These are phyloP conservation scores for Cabera pusaria DNA, from an alignment of 2,888 invertebrate species.

Conservation along the genomic window DNA sequence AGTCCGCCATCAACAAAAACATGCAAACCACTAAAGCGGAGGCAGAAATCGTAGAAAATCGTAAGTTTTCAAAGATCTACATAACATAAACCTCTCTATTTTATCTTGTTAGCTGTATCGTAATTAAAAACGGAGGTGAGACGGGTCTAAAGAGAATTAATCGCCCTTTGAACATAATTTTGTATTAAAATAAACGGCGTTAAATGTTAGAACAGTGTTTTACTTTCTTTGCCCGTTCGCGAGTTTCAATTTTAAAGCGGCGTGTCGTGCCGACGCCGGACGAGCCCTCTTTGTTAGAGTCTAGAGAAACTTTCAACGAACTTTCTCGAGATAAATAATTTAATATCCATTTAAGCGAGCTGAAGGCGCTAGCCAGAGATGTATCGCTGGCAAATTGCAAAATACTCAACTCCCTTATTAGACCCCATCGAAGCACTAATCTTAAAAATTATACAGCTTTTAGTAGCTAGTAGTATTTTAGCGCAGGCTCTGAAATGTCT, in stretches of 20 bases:
- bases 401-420: constrained; percentile 51
- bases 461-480: constrained; percentile 19
- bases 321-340: constrained; percentile 70
- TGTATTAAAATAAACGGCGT: constrained; percentile 48
- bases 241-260: constrained; percentile 56
- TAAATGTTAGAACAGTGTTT: constrained; percentile 49
- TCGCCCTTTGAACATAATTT: constrained; percentile 53
- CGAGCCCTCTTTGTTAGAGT: constrained; percentile 58
- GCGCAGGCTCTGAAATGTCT: constrained; percentile 34
- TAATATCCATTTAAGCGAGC: constrained; percentile 67
- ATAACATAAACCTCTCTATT: constrained; percentile 14
- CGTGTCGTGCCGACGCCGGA: constrained; percentile 42
- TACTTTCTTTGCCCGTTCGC: constrained; percentile 52
- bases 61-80: constrained; percentile 1
- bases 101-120: constrained; percentile 26
- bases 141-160: constrained; percentile 45
- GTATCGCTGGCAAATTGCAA: constrained; percentile 57
- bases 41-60: not conserved
- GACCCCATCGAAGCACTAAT: constrained; percentile 15
- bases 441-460: constrained; percentile 16
- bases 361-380: constrained; percentile 37
- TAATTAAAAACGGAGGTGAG: constrained; percentile 34
- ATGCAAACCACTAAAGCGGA: constrained; percentile 1
- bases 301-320: constrained; percentile 58
- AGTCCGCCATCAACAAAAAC: constrained; percentile 17